phyloP scores from a whole-genome alignment of 92 coral and sea anemone genomes.

The Pocillopora grandis region DNA sequence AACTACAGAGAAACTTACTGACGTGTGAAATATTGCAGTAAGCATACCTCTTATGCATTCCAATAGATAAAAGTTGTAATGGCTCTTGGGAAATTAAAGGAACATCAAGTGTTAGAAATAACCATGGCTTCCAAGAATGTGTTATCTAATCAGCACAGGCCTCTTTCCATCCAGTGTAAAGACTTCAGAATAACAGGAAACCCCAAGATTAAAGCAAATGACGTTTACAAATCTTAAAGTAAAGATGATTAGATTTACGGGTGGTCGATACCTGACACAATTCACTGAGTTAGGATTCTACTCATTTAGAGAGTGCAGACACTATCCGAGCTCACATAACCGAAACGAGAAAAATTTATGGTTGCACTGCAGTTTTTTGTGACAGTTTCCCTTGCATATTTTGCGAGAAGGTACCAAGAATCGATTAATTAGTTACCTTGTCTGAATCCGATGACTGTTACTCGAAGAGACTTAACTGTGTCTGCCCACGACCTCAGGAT shows the following conservation, averaged over 20 bases:
- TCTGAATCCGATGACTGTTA: not conserved
- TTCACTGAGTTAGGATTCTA: not conserved
- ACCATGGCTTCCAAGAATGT: not conserved
- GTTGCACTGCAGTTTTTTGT: not conserved
- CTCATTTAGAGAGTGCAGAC: not conserved
- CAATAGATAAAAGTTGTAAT: not conserved
- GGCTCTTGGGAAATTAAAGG: not conserved
- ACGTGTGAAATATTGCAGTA: not conserved
- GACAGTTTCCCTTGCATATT: not conserved
- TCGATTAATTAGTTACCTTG: slow-evolving; percentile 1
- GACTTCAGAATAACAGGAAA: no score
- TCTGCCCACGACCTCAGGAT: not conserved
- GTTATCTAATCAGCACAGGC: not conserved
- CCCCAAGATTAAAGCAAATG: not conserved
- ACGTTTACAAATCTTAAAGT: slow-evolving; percentile 15
- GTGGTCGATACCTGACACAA: not conserved
- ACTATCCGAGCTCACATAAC: not conserved
- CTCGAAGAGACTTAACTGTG: not conserved
- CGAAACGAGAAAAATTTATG: not conserved
- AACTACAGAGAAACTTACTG: not conserved
- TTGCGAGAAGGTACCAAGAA: not conserved
- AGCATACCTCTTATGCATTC: not conserved
- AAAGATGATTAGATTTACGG: not conserved
- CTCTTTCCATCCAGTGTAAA: not conserved
- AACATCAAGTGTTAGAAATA: no score